These are phyloP conservation scores for Lepus oiostolus DNA, from an alignment of 2,797 vertebrate species.

Conservation along the genomic window DNA sequence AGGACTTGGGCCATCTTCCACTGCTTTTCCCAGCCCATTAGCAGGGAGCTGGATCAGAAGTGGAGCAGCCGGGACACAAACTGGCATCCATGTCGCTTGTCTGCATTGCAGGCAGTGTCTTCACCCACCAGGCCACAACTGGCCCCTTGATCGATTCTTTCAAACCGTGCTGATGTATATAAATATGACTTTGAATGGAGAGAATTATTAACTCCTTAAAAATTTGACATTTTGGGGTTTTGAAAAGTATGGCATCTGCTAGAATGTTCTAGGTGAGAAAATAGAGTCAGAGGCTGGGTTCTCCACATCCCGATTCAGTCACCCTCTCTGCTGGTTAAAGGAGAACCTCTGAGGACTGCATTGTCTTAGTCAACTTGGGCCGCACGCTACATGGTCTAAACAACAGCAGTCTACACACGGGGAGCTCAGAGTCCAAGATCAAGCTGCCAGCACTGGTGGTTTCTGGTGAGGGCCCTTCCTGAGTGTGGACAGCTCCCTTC, in stretches of 20 bases:
- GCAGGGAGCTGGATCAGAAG: too few relatives aligned
- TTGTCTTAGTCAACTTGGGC: not conserved
- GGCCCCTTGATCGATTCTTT: not conserved
- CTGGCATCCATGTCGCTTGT: too few relatives aligned
- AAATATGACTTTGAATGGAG: conserved; percentile 38
- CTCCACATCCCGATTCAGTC: not conserved
- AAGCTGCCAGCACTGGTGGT: not conserved
- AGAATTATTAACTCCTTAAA: conserved; percentile 18
- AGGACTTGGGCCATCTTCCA: too few relatives aligned
- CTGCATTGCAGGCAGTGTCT: too few relatives aligned
- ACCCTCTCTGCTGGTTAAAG: not conserved
- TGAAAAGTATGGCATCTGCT: conserved; percentile 51
- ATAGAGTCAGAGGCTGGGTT: not conserved
- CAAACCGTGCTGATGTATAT: not conserved
- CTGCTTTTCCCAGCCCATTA: too few relatives aligned
- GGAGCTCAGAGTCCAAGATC: not conserved
- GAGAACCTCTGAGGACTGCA: not conserved
- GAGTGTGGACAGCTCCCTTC: not conserved
- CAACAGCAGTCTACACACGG: not conserved
- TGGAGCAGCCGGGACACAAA: too few relatives aligned
- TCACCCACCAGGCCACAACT: too few relatives aligned
- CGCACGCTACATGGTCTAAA: too few relatives aligned
- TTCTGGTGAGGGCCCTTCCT: not conserved
- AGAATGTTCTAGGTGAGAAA: conserved; percentile 14
- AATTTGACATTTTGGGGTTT: conserved; percentile 42